These are phyloP conservation scores for Drosophila kohkoa DNA, from an alignment of 1,140 invertebrate genomes.

Conservation along the genomic window DNA sequence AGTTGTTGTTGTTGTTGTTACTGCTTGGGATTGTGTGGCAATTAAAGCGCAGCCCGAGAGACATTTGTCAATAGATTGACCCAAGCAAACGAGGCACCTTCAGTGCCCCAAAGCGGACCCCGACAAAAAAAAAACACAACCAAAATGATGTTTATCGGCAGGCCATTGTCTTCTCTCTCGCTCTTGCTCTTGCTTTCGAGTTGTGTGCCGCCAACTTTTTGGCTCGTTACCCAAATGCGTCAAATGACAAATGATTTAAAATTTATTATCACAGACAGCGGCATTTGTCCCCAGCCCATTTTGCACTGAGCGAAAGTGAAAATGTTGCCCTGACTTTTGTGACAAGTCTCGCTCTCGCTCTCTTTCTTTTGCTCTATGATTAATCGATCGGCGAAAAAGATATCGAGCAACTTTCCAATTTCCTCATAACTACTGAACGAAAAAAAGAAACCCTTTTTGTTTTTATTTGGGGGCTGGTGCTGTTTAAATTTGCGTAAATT, in stretches of 20 bases:
- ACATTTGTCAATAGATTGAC: slow-evolving; percentile 74
- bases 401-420: slow-evolving; percentile 33
- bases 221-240: slow-evolving; percentile 78
- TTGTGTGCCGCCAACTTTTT: slow-evolving; percentile 43
- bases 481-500: slow-evolving; percentile 55
- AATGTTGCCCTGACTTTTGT: slow-evolving; percentile 53
- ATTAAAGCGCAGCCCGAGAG: slow-evolving; percentile 58
- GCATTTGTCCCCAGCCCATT: slow-evolving; percentile 33
- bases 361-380: slow-evolving; percentile 52
- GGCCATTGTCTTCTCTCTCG: slow-evolving; percentile 57
- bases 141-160: slow-evolving; percentile 70
- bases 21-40: slow-evolving; percentile 31
- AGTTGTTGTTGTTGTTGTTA: neutral
- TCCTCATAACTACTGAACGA: neutral
- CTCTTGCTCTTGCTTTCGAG: neutral
- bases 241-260: slow-evolving; percentile 81
- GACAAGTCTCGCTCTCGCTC: slow-evolving; percentile 41
- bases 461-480: slow-evolving; percentile 4
- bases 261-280: slow-evolving; percentile 67
- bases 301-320: slow-evolving; percentile 65
- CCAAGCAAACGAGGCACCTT: slow-evolving; percentile 44
- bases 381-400: slow-evolving; percentile 47
- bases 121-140: slow-evolving; percentile 24
- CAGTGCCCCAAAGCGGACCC: neutral
- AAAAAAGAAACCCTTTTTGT: neutral